Evolutionary conservation across 2,113 vertebrate species (phyloP), one percentile per base, ranked within the genome.

Genomic region (Clarias gariepinus): DNA sequence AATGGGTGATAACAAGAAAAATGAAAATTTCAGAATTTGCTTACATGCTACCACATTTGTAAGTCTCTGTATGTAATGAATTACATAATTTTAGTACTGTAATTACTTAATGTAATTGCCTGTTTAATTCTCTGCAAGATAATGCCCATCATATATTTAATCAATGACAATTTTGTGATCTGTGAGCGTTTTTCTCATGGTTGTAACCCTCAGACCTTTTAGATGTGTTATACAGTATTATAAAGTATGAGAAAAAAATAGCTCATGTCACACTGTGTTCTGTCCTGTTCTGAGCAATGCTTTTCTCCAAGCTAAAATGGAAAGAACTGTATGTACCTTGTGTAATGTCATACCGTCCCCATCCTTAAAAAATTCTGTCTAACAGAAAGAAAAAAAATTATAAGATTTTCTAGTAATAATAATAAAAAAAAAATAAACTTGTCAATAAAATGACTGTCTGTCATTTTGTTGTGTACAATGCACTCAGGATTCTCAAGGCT

Each of bases 321-420:
- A 92, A 91, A 92, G 92, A 82, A 92, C 89, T 87, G 82, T 69
- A 91, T 87, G 91, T 92, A 82, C 91, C 1, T 86, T 74, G 87
- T 76, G 25, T 85, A 66, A 36, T 89, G 89, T 93, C 87, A 90
- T 77, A 3, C 68, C 9, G 86, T 91, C 77, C 78, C 86, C 87
- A 88, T 88, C 90, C 90, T 90, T 90, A 86, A 89, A 88, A 83
- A 79, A 82, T 81, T 61, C 87, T 86, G 82, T 80, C 77, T 30
- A 30, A 28, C 23, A 58, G 61, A 66, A 82, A 69, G 41, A 41
- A 64, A 57, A 30, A 63, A 85, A 41, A 47, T 60, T 33, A 66
- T 55, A 87, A 64, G 58, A 83, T 66, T 41, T 36, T 41, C 41
- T 15, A 41, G 30, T 41, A 41, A 41, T 6, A 41, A 41, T 41